These are phyloP conservation scores for Musca domestica DNA, from an alignment of 1,140 invertebrate species.

Conservation along the genomic window DNA sequence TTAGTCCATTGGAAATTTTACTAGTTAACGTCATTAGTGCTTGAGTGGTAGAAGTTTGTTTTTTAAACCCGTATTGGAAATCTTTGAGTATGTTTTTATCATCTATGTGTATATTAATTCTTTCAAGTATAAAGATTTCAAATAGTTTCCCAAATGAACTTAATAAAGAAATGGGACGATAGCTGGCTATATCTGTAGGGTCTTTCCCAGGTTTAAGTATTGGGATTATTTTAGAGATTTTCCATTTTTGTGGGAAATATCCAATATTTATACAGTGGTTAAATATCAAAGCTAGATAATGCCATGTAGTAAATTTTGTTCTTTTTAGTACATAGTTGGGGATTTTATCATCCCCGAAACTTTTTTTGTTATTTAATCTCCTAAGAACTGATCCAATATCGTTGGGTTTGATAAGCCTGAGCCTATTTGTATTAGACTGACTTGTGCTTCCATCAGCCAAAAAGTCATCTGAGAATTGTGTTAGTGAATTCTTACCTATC, in stretches of 20 bases:
- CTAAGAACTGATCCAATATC: too few species aligned
- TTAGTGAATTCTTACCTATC: too few species aligned
- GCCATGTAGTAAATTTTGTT: background rate
- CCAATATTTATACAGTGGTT: slow-evolving; percentile 7
- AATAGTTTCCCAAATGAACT: background rate
- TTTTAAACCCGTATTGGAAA: too few species aligned
- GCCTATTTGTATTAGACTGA: too few species aligned
- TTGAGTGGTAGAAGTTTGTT: too few species aligned
- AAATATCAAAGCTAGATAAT: background rate
- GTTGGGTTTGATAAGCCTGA: too few species aligned
- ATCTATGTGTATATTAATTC: background rate
- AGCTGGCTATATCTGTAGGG: background rate
- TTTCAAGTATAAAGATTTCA: background rate
- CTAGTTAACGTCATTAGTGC: background rate
- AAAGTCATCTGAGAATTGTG: too few species aligned
- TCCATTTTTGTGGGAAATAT: background rate
- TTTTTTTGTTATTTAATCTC: too few species aligned
- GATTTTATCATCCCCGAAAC: too few species aligned
- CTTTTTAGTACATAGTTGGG: too few species aligned
- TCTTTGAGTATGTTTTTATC: background rate
- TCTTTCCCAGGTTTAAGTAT: background rate
- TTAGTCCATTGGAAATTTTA: background rate
- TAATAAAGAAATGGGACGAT: background rate
- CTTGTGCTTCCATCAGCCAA: too few species aligned
- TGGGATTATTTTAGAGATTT: background rate